These are phyloP conservation scores for Marronus borbonicus DNA, from an alignment of 2,888 invertebrate species.

Conservation along the genomic window DNA sequence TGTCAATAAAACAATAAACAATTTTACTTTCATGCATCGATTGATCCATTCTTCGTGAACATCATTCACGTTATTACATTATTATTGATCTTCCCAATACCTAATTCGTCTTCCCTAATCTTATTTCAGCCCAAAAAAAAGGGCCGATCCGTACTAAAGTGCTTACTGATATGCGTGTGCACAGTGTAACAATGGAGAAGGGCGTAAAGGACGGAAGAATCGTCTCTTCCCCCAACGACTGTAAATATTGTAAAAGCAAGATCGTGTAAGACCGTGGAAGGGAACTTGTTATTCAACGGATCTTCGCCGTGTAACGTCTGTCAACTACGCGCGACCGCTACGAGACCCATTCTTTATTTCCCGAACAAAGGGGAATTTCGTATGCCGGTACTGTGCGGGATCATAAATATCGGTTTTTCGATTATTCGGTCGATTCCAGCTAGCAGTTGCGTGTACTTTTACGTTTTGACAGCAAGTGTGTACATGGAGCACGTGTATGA, in stretches of 20 bases:
- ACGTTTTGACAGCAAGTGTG: not conserved
- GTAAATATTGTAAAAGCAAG: conserved; percentile 33
- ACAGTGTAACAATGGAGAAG: not conserved
- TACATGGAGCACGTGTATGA: too few species aligned
- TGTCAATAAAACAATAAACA: too few species aligned
- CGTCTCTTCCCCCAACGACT: not conserved
- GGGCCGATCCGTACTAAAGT: too few species aligned
- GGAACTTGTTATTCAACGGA: conserved; percentile 42
- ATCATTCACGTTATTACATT: too few species aligned
- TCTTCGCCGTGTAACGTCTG: conserved; percentile 38
- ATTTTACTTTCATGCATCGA: too few species aligned
- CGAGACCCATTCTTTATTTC: conserved; percentile 39
- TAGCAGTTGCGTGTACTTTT: conserved; percentile 1
- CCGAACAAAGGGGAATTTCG: conserved; percentile 59
- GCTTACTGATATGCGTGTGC: not conserved
- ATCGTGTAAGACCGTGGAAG: conserved; percentile 27
- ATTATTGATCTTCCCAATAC: too few species aligned
- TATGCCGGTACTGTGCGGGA: conserved; percentile 59
- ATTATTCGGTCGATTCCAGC: conserved; percentile 14
- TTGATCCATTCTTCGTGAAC: too few species aligned
- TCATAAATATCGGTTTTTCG: conserved; percentile 59
- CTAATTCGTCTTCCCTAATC: too few species aligned
- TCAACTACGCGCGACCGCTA: conserved; percentile 25
- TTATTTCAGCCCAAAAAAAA: too few species aligned
- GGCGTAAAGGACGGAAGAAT: not conserved